phyloP scores from a whole-genome alignment of 2,113 vertebrate genomes.

The Apteryx mantelli region DNA sequence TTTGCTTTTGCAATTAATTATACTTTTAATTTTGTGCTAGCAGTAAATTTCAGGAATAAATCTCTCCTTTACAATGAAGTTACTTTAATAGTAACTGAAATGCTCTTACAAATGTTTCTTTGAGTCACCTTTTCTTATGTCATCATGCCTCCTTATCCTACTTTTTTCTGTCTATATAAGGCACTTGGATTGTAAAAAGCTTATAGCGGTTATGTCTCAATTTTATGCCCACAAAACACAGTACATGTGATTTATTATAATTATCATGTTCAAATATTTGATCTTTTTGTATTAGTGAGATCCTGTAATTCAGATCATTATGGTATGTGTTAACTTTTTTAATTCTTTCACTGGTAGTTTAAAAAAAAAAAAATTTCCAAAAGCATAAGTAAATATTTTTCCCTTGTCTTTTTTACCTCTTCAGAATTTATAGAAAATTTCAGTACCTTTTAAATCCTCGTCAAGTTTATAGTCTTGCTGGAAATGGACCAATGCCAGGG shows the following conservation, averaged over 20 bases:
- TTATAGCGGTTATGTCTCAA: neutral
- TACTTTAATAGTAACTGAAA: neutral
- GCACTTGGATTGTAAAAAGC: neutral
- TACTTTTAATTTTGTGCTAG: neutral
- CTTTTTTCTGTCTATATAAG: neutral
- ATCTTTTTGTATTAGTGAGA: neutral
- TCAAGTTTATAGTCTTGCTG: constrained; percentile 93
- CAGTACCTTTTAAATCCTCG: constrained; percentile 94
- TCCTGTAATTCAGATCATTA: neutral
- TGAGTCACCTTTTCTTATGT: neutral
- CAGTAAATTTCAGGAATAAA: neutral
- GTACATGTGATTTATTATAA: neutral
- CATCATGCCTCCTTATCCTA: neutral
- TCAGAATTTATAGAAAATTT: constrained; percentile 94
- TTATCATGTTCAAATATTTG: neutral
- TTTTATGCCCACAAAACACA: neutral
- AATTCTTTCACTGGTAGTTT: neutral
- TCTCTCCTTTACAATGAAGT: neutral
- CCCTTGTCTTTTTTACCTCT: constrained; percentile 29
- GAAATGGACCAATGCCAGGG: constrained; percentile 92
- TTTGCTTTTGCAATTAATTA: constrained; percentile 13
- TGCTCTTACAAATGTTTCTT: neutral
- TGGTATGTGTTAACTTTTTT: neutral
- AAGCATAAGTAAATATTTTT: neutral
- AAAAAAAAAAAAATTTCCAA: neutral